phyloP scores from a whole-genome alignment of 2,797 vertebrate species.

The Triplophysa yarkandensis region DNA sequence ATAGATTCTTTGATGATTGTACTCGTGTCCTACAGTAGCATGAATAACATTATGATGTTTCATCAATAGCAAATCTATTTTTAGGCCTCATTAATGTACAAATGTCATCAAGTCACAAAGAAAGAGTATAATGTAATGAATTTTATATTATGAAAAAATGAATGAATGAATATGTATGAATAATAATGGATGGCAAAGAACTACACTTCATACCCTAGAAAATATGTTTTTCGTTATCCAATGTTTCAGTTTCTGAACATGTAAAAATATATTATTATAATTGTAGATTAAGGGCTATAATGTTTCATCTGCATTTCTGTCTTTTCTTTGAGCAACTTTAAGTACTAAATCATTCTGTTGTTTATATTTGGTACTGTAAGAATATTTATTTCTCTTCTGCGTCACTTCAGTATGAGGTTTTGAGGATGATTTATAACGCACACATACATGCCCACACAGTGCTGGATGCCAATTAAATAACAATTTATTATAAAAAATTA shows the following conservation, averaged over 20 bases:
- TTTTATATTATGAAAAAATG: too few species aligned
- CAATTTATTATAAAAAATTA: background rate
- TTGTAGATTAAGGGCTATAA: too few species aligned
- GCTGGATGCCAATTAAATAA: background rate
- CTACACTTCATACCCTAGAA: background rate
- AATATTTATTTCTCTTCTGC: background rate
- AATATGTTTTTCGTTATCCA: background rate
- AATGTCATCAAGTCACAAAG: too few species aligned
- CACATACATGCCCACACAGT: background rate
- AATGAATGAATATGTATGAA: too few species aligned
- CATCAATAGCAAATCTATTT: too few species aligned
- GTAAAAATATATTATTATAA: background rate
- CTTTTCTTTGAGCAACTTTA: background rate
- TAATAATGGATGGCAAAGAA: background rate
- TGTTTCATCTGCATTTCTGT: too few species aligned
- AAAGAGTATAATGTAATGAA: too few species aligned
- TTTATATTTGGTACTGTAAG: background rate
- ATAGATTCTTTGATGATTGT: too few species aligned
- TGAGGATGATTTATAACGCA: background rate
- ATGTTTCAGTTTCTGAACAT: background rate
- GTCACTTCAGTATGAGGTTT: background rate
- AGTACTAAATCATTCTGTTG: background rate
- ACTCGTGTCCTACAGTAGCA: too few species aligned
- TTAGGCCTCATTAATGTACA: background rate
- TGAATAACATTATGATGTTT: too few species aligned